Percentiles rank a stretch among this genome's conserved stretches.
Conservation (phyloP, 30 jellyfish, hydroid and myxozoan genomes). For the Turritopsis dohrnii region DNA sequence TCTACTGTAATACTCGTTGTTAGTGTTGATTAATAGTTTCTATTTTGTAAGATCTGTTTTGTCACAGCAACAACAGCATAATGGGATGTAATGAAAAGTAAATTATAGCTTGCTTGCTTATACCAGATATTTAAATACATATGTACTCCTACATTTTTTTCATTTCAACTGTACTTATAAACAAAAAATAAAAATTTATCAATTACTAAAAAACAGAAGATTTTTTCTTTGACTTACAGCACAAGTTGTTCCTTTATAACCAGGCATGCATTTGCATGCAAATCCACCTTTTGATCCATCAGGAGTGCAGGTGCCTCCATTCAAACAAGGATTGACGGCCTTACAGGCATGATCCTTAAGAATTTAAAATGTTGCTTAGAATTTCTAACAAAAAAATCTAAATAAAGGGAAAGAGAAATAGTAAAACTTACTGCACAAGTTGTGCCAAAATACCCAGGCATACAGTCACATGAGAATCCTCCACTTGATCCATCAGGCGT, state of each 20-base stretch:
- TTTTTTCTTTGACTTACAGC: constrained; percentile 9
- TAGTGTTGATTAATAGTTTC: too few relatives aligned
- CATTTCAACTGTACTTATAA: too few relatives aligned
- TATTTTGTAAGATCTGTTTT: too few relatives aligned
- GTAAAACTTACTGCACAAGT: constrained; percentile 29
- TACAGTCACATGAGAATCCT: constrained; percentile 53
- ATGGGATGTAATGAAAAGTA: too few relatives aligned
- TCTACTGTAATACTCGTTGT: too few relatives aligned
- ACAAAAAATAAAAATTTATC: too few relatives aligned
- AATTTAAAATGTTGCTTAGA: not conserved
- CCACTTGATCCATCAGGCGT: constrained; percentile 17
- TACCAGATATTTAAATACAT: too few relatives aligned
- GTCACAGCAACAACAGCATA: too few relatives aligned
- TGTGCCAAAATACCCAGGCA: constrained; percentile 63
- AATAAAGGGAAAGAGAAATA: not conserved
- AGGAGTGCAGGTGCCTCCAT: constrained; percentile 11
- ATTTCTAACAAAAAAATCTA: not conserved
- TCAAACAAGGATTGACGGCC: constrained; percentile 7
- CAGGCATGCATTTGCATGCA: constrained; percentile 62
- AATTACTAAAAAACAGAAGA: not conserved
- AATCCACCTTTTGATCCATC: constrained; percentile 15
- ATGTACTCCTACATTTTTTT: too few relatives aligned
- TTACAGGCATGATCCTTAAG: constrained; percentile 11
- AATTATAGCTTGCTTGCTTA: too few relatives aligned
- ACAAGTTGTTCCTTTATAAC: constrained; percentile 57